phyloP scores from a whole-genome alignment of 2,113 vertebrate genomes.

The Amphilophus citrinellus region DNA sequence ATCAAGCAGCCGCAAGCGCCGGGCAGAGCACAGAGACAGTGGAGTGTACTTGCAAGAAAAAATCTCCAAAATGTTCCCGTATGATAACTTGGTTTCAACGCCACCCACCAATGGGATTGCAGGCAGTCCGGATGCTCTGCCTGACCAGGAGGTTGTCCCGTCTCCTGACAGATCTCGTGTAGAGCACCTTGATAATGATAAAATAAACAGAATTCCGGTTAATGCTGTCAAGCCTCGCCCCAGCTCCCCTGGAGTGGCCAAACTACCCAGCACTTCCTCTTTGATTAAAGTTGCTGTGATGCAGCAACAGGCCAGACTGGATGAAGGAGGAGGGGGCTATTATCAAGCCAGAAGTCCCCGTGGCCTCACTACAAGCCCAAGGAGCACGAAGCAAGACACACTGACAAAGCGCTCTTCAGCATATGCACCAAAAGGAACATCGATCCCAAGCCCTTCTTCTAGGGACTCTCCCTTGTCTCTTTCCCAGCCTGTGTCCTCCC shows the following conservation, averaged over 20 bases:
- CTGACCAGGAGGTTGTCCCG: conserved; percentile 83
- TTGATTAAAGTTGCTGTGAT: conserved; percentile 89
- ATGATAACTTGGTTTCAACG: conserved; percentile 85
- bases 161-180: conserved; percentile 82
- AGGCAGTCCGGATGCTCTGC: conserved; percentile 87
- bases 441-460: conserved; percentile 85
- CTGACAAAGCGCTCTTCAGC: conserved; percentile 87
- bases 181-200: conserved; percentile 91
- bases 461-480: conserved; percentile 84
- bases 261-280: conserved; percentile 89
- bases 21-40: conserved; percentile 88
- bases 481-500: conserved; percentile 85
- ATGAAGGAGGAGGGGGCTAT: conserved; percentile 82
- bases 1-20: conserved; percentile 87
- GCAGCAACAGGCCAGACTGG: conserved; percentile 88
- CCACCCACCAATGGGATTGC: conserved; percentile 91
- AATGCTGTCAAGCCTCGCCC: conserved; percentile 96
- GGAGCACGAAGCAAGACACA: conserved; percentile 85
- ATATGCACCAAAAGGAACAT: conserved; percentile 87
- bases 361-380: conserved; percentile 87
- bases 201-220: conserved; percentile 91
- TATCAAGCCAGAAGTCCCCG: conserved; percentile 88
- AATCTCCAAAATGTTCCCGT: conserved; percentile 85
- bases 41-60: conserved; percentile 88
- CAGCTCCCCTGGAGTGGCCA: conserved; percentile 91